A percentile compares a stretch with the other conserved stretches of the same genome.
These are phyloP conservation scores for Trichoplusia ni DNA, from an alignment of 1,140 invertebrate species.

Conservation along the genomic window DNA sequence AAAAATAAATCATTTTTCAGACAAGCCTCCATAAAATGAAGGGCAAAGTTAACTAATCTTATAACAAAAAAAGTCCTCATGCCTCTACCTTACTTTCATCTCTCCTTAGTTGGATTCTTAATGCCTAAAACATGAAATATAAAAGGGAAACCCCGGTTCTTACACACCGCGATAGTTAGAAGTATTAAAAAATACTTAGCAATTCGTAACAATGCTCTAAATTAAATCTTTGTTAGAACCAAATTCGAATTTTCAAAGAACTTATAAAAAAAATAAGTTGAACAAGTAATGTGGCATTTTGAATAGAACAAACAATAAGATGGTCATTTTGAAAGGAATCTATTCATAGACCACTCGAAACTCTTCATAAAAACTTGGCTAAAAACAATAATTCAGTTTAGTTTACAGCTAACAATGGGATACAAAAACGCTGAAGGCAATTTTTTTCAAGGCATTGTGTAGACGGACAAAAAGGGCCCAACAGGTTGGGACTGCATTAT, in stretches of 20 bases:
- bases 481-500: slow-evolving; percentile 69
- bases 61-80: too few species aligned
- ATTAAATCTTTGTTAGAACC: slow-evolving; percentile 10
- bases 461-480: slow-evolving; percentile 49
- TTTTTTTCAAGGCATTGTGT: slow-evolving; percentile 59
- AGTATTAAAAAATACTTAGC: too few species aligned
- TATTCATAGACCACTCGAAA: slow-evolving; percentile 64
- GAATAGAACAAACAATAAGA: slow-evolving; percentile 38
- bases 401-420: slow-evolving; percentile 53
- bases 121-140: too few species aligned
- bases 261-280: slow-evolving; percentile 8
- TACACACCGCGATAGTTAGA: too few species aligned
- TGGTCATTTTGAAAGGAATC: slow-evolving; percentile 41
- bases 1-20: too few species aligned
- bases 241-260: slow-evolving; percentile 5
- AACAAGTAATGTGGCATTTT: slow-evolving; percentile 21
- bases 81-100: too few species aligned
- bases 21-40: too few species aligned
- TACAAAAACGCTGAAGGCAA: slow-evolving; percentile 38
- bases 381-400: slow-evolving; percentile 74
- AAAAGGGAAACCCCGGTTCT: too few species aligned
- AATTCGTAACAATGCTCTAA: slow-evolving; percentile 10
- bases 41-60: too few species aligned
- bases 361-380: slow-evolving; percentile 51
- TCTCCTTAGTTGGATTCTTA: too few species aligned